phyloP scores from a whole-genome alignment of 1,140 invertebrate species.

The Cyphomyrmex costatus region DNA sequence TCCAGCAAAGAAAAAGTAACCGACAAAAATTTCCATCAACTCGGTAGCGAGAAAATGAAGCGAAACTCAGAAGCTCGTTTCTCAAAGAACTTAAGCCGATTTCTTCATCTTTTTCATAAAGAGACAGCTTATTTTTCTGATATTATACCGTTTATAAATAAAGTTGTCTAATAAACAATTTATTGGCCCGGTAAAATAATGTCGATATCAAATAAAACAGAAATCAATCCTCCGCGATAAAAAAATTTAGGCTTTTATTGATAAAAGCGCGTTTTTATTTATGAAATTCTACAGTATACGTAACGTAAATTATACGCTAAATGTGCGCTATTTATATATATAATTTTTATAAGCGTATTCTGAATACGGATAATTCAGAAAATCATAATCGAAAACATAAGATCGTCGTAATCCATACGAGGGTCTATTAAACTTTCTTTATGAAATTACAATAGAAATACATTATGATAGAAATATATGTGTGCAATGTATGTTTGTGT shows the following conservation, averaged over 20 bases:
- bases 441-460: conserved; percentile 8
- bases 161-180: background rate
- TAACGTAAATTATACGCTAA: no score
- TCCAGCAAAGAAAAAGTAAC: background rate
- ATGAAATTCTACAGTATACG: no score
- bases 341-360: no score
- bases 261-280: no score
- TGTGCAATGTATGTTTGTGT: background rate
- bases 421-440: background rate
- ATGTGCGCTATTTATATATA: no score
- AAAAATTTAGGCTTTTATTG: background rate
- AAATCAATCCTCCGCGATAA: background rate
- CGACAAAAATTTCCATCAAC: conserved; percentile 16
- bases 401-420: background rate
- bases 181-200: background rate
- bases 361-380: background rate
- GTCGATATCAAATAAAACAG: background rate
- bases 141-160: background rate
- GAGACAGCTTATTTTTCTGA: background rate
- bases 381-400: background rate
- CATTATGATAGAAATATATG: background rate
- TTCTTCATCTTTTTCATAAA: background rate
- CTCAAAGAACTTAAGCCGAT: background rate
- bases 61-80: conserved; percentile 9
- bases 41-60: conserved; percentile 23